These are phyloP conservation scores for Sturnus vulgaris DNA, from an alignment of 2,113 vertebrate species.

Conservation along the genomic window DNA sequence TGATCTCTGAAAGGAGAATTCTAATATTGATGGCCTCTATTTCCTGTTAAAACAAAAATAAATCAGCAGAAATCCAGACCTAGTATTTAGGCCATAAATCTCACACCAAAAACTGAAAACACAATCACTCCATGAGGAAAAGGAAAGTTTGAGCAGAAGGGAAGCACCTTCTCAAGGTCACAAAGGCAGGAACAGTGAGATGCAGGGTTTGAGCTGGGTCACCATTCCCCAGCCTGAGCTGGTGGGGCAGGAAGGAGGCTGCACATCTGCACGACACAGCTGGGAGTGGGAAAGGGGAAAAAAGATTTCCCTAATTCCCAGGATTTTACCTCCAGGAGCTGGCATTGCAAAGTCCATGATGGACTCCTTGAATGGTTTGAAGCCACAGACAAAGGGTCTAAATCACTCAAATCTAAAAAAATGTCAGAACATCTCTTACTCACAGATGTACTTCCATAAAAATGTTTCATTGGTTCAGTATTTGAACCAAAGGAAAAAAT, in stretches of 20 bases:
- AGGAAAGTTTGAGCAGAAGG: not conserved
- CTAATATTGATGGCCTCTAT: not conserved
- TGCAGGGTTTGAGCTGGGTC: not conserved
- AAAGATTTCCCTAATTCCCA: not conserved
- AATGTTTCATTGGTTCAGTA: not conserved
- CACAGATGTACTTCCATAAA: not conserved
- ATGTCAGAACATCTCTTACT: not conserved
- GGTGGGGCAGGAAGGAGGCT: not conserved
- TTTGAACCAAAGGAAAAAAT: not conserved
- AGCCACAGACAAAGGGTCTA: not conserved
- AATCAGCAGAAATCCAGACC: not conserved
- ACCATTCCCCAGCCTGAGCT: not conserved
- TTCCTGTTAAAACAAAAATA: not conserved
- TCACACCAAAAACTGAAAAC: not conserved
- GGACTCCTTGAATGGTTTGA: not conserved
- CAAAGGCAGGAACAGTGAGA: not conserved
- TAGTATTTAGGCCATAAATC: not conserved
- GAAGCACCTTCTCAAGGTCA: not conserved
- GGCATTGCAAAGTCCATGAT: not conserved
- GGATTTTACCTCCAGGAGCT: not conserved
- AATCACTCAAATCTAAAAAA: not conserved
- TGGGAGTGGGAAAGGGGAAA: not conserved
- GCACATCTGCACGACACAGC: not conserved
- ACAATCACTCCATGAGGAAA: not conserved
- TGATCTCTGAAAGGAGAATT: not conserved